These are phyloP conservation scores for Cygnus atratus DNA, from an alignment of 2,113 vertebrate species.

Conservation along the genomic window DNA sequence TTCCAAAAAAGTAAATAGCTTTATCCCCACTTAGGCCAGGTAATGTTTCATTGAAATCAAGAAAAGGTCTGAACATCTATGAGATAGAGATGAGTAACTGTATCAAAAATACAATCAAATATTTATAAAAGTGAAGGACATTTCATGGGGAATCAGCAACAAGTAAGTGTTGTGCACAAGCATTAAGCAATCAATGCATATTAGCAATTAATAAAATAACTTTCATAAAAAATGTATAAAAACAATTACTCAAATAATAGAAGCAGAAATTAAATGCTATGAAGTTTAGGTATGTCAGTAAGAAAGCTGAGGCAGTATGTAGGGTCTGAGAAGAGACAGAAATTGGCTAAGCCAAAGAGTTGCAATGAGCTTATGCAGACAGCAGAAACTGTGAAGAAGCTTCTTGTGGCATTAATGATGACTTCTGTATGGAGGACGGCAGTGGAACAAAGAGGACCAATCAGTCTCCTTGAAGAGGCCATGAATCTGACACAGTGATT, in stretches of 20 bases:
- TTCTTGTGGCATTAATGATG: background rate
- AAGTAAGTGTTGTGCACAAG: background rate
- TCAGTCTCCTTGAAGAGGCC: fast-evolving
- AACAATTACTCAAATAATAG: background rate
- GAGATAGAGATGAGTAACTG: background rate
- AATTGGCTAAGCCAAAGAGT: background rate
- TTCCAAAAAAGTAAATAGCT: background rate
- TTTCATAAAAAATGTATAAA: background rate
- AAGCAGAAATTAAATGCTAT: background rate
- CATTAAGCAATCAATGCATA: background rate
- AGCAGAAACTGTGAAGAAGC: background rate
- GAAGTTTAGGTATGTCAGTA: background rate
- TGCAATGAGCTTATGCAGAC: background rate
- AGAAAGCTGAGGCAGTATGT: background rate
- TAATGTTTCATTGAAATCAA: background rate
- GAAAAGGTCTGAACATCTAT: background rate
- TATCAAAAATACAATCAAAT: background rate
- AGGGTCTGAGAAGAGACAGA: background rate
- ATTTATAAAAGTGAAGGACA: background rate
- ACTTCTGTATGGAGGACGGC: background rate
- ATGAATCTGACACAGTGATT: background rate
- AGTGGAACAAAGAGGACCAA: background rate
- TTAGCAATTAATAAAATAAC: background rate
- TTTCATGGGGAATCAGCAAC: background rate
- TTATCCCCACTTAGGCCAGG: background rate